Base-by-base conservation (phyloP, 2,113 vertebrate genomes). In the Chlorodrepanis virens region DNA sequence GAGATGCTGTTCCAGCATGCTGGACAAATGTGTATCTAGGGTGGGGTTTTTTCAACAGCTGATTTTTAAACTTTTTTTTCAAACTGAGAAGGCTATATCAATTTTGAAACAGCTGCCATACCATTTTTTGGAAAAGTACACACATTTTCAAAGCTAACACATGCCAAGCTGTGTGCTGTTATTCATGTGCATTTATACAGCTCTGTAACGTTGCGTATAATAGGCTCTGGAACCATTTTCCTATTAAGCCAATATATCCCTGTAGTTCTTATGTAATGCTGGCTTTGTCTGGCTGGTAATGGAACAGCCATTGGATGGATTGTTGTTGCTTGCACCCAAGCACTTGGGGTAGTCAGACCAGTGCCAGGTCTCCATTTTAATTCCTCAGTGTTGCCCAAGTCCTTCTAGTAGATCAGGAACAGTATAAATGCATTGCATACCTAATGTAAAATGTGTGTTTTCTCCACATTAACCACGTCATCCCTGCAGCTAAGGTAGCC, bases 241-340 rank as follows among this genome's bases (percentile, higher is more conserved):
- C 63, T 67, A 89, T 67, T 76, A 93, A 96, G 28, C 42, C 68
- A 28, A 35, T 52, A 45, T 90, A 40, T 83, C 69, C 27, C 49
- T 68, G 35, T 42, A 74, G 27, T 81, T 81, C 68, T 81, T 94
- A 65, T 59, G 82, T 90, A 84, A 87, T 87, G 80, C 87, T 93
- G 83, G 80, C 86, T 90, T 92, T 96, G 52, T 96, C 94, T 89
- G 76, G 42, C 74, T 92, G 79, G 49, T 85, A 23, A 78, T 79
- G 81, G 90, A 91, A 81, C 85, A 89, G 35, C 35, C 35, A 35
- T 35, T 35, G 35, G 64, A 91, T 78, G 90, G 80, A 59, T 95
- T 89, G 70, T 69, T 96, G 67, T 42, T 93, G 64, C 76, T 92
- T 54, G 37, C 23, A 29, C 84, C 86, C 79, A 79, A 70, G 72